phyloP scores from a whole-genome alignment of 2,888 invertebrate genomes.

The Acleris holmiana region DNA sequence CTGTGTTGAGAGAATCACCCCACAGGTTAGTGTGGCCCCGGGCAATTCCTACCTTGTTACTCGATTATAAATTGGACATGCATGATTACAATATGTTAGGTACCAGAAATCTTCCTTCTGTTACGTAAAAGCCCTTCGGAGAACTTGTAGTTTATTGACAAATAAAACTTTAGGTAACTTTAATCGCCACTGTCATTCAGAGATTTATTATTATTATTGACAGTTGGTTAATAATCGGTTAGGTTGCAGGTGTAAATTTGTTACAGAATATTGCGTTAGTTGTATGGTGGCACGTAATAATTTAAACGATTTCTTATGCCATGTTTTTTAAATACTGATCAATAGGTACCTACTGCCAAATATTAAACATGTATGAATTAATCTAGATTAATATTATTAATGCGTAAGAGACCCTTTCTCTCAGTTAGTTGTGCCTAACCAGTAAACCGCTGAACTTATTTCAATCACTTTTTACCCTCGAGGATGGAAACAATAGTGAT shows the following conservation, averaged over 20 bases:
- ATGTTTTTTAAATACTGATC: no score
- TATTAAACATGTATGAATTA: no score
- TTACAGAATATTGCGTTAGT: constrained; percentile 14
- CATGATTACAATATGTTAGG: constrained; percentile 26
- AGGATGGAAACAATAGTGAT: no score
- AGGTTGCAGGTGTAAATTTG: constrained; percentile 21
- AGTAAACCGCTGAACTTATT: no score
- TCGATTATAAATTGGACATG: constrained; percentile 30
- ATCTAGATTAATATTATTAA: no score
- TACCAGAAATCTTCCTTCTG: constrained; percentile 17
- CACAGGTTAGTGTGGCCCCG: constrained; percentile 11
- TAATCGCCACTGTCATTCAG: constrained; percentile 28
- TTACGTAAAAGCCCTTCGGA: constrained; percentile 29
- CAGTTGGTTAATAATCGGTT: constrained; percentile 28
- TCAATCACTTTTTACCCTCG: no score
- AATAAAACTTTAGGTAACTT: constrained; percentile 27
- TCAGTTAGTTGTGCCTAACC: no score
- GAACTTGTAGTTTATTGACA: constrained; percentile 25
- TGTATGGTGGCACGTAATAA: not conserved
- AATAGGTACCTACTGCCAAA: no score
- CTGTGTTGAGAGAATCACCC: no score
- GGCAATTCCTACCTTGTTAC: constrained; percentile 3
- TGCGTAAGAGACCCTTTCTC: no score
- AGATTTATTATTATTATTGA: constrained; percentile 29
- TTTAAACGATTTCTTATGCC: not conserved